Base-by-base conservation (phyloP, 2,888 invertebrate species). In the Halictus ligatus region DNA sequence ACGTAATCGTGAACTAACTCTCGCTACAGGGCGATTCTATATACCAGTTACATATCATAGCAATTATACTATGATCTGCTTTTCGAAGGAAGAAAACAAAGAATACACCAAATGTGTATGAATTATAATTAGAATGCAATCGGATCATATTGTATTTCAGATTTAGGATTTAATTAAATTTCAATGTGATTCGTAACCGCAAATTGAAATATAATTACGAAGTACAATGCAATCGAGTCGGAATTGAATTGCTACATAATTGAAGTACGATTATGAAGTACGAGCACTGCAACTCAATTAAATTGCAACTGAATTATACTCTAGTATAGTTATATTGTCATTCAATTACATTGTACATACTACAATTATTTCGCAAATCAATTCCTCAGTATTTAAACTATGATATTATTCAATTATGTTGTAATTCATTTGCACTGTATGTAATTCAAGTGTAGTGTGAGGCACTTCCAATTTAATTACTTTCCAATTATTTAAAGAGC, bases 231-330 rank as follows among this genome's bases (percentile, higher is more conserved):
- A 58, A 58, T 58, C 8, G n/a, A n/a, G n/a, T n/a, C 4, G 58
- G 4, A 12, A 58, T 58, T n/a, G n/a, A n/a, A 58, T 58, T n/a
- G n/a, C 8, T 58, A n/a, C 8, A 3, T 54, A 21, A 54, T 54
- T 8, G 18, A 54, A 21, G 8, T 21, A 54, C 54, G n/a, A n/a
- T n/a, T n/a, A n/a, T n/a, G n/a, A n/a, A n/a, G n/a, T n/a, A n/a
- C n/a, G n/a, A n/a, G n/a, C n/a, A 58, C n/a, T 58, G 58, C 58
- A n/a, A 58, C 21, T 58, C 58, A 58, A 58, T 58, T n/a, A 58
- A 10, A 12, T n/a, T 58, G 58, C 58, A 54, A 54, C 21, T 21
- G 21, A 54, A 54, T 54, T 54, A 54, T 21, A 8, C 21, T 54
- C 21, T 8, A 54, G 50, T 21, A 21, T 2, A 54, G 15, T 4